Conservation (phyloP, 2,888 invertebrate species). For the Chrysopilus asiliformis region DNA sequence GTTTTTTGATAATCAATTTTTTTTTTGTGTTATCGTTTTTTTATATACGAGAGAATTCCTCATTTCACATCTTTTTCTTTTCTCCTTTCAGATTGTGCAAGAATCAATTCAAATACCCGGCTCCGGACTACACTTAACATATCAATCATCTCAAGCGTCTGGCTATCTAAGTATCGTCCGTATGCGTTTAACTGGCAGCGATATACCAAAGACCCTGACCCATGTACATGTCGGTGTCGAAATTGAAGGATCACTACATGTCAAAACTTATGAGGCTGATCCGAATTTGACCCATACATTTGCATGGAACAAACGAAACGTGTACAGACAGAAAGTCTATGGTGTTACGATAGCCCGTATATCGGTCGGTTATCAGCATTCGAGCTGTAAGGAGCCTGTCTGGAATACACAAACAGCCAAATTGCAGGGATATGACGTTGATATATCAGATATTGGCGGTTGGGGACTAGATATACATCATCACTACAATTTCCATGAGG, state of each 20-base stretch:
- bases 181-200: slow-evolving; percentile 69
- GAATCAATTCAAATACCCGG: slow-evolving; percentile 91
- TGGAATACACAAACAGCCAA: slow-evolving; percentile 94
- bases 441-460: slow-evolving; percentile 92
- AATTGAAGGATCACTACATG: slow-evolving; percentile 85
- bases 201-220: slow-evolving; percentile 65
- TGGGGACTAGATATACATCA: slow-evolving; percentile 98
- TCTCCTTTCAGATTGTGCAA: slow-evolving; percentile 67
- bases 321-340: slow-evolving; percentile 92
- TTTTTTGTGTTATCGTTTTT: too few species aligned
- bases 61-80: slow-evolving; percentile 8
- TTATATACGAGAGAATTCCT: too few species aligned
- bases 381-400: slow-evolving; percentile 69
- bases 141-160: slow-evolving; percentile 88
- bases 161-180: slow-evolving; percentile 90
- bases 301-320: slow-evolving; percentile 96
- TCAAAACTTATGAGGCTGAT: slow-evolving; percentile 90
- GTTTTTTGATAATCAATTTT: too few species aligned
- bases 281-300: slow-evolving; percentile 90
- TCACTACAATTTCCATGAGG: slow-evolving; percentile 97
- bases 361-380: slow-evolving; percentile 90
- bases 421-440: slow-evolving; percentile 89
- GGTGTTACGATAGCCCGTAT: slow-evolving; percentile 78
- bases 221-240: slow-evolving; percentile 86
- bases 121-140: slow-evolving; percentile 83